A percentile compares a stretch with the other conserved stretches of the same genome.
These are phyloP conservation scores for Dendrolimus punctatus DNA, from an alignment of 1,140 invertebrate genomes.

Conservation along the genomic window DNA sequence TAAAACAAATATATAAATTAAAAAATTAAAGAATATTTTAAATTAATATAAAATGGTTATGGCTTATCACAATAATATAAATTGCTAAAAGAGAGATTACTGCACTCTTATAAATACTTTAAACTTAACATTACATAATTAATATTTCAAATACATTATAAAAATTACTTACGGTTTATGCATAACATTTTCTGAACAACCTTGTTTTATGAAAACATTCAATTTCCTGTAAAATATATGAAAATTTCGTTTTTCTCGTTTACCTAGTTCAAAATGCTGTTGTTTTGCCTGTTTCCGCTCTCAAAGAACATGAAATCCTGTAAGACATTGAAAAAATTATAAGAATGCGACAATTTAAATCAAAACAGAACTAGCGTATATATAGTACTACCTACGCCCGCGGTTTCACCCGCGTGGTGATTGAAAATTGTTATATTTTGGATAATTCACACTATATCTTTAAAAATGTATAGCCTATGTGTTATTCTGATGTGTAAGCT, in stretches of 20 bases:
- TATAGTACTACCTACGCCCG: no score
- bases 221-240: no score
- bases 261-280: conserved; percentile 3
- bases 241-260: conserved; percentile 6
- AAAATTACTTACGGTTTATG: not conserved
- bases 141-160: conserved; percentile 1
- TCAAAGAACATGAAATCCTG: conserved; percentile 87
- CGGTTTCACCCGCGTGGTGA: no score
- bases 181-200: no score
- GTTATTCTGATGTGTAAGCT: no score
- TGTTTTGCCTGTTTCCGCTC: conserved; percentile 43
- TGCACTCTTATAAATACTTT: no score
- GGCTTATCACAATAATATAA: no score
- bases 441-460: no score
- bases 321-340: conserved; percentile 38
- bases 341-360: not conserved
- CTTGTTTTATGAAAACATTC: no score
- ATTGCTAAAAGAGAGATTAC: no score
- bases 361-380: not conserved
- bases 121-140: not conserved
- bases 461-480: no score
- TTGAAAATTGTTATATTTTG: no score
- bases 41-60: not conserved
- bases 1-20: not conserved
- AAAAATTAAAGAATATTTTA: not conserved